phyloP scores from a whole-genome alignment of 2,888 invertebrate genomes.

The Linnaemya tessellans region DNA sequence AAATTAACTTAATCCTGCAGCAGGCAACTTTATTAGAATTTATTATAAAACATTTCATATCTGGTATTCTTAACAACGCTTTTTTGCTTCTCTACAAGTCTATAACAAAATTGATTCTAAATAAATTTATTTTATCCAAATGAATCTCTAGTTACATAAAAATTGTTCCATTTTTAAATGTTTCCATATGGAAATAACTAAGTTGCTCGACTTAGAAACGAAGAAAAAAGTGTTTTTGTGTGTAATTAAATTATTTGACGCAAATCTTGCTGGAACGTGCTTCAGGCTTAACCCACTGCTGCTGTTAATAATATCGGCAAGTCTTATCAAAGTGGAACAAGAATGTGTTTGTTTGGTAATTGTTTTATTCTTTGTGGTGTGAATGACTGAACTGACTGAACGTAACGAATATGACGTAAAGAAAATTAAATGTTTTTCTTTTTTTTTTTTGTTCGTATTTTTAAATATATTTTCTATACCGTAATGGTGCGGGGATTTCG shows the following conservation, averaged over 20 bases:
- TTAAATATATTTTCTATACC: too few species aligned
- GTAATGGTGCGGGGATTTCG: not conserved
- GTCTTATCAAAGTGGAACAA: not conserved
- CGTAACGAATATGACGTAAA: constrained; percentile 9
- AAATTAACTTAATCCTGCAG: not conserved
- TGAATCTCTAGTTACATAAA: not conserved
- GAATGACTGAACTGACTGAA: not conserved
- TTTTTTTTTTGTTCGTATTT: not conserved
- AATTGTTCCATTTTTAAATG: constrained; percentile 1
- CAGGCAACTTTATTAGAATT: not conserved
- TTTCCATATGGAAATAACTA: constrained; percentile 25
- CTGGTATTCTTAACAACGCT: not conserved
- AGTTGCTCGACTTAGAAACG: not conserved
- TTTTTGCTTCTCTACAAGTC: not conserved
- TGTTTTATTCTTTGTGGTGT: not conserved
- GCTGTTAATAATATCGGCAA: not conserved
- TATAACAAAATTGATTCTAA: not conserved
- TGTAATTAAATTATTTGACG: constrained; percentile 45
- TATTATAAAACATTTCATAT: not conserved
- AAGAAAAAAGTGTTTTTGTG: constrained; percentile 22
- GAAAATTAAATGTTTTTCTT: not conserved
- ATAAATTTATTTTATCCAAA: not conserved
- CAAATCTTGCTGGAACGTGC: constrained; percentile 36
- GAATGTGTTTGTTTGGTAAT: not conserved
- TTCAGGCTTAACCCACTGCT: constrained; percentile 19